Percentiles rank a stretch among this genome's conserved stretches.
Conservation (phyloP, 2,113 vertebrate species). For the Lophotis ruficrista region DNA sequence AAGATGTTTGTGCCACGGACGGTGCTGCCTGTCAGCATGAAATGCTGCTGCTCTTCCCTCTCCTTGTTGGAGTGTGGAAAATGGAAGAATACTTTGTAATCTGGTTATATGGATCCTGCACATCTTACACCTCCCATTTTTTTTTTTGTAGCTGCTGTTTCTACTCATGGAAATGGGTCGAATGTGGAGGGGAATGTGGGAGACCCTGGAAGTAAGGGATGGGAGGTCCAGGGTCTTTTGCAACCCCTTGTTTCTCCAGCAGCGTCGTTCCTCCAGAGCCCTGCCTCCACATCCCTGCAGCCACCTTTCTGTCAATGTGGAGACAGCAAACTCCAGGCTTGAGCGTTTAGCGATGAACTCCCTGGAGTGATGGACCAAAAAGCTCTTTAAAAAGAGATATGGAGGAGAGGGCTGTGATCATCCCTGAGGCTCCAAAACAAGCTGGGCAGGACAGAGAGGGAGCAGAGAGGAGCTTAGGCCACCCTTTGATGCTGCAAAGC, state of each 20-base stretch:
- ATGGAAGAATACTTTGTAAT: not conserved
- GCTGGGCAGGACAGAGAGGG: not conserved
- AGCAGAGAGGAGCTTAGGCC: not conserved
- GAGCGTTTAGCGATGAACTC: not conserved
- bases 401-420: not conserved
- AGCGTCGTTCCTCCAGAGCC: rapidly evolving
- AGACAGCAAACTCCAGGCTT: not conserved
- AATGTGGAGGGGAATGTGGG: not conserved
- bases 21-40: not conserved
- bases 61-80: not conserved
- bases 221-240: not conserved
- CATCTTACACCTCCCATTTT: not conserved
- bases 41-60: not conserved
- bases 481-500: not conserved
- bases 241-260: not conserved
- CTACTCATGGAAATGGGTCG: not conserved
- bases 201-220: not conserved
- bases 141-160: not conserved
- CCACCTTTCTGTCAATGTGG: rapidly evolving
- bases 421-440: not conserved
- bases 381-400: not conserved
- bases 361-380: not conserved
- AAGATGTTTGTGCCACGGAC: not conserved
- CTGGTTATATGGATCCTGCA: not conserved
- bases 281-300: not conserved